phyloP scores from a whole-genome alignment of 1,140 invertebrate genomes.

The Macrobrachium nipponense region DNA sequence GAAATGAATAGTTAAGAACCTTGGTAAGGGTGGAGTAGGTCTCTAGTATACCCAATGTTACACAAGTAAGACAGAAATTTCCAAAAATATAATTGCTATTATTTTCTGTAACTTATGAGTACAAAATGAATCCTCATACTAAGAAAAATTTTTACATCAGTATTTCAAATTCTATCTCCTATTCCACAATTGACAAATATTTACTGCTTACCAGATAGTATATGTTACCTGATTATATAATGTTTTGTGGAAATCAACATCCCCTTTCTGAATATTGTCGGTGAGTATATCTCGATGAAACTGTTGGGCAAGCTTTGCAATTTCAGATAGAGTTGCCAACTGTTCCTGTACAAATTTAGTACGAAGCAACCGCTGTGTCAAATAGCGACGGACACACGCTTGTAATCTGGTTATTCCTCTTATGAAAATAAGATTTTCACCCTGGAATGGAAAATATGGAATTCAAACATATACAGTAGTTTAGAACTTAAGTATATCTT shows the following conservation, averaged over 20 bases:
- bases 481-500: no score
- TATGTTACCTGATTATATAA: conserved; percentile 57
- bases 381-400: conserved; percentile 46
- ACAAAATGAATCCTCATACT: no score
- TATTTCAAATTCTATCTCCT: not conserved
- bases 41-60: no score
- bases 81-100: no score
- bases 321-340: conserved; percentile 55
- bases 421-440: conserved; percentile 21
- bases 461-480: not conserved
- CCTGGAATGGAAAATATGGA: not conserved
- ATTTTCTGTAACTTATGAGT: no score
- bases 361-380: conserved; percentile 40
- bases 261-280: conserved; percentile 62
- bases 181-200: not conserved
- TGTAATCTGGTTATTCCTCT: conserved; percentile 51
- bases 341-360: conserved; percentile 58
- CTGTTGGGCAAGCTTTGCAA: conserved; percentile 60
- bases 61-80: no score
- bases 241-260: conserved; percentile 62
- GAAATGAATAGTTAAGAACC: no score
- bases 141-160: not conserved
- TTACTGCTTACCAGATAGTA: no score
- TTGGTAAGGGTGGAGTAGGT: no score
- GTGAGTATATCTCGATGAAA: conserved; percentile 61